Evolutionary conservation across 1,140 invertebrate species (phyloP).

Genomic region (Euschistus heros): DNA sequence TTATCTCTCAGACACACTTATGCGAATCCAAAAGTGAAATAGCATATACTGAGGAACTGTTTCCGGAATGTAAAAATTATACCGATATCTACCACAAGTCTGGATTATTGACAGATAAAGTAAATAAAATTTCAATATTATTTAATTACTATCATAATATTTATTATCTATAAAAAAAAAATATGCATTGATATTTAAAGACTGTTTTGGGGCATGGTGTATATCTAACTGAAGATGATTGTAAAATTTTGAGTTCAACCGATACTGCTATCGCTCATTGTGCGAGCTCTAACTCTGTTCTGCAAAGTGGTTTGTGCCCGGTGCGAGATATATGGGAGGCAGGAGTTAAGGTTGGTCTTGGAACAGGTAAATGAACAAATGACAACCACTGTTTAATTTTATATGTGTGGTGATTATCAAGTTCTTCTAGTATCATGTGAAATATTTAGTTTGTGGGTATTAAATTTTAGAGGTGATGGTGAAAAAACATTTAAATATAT

Average conservation of each 20-base stretch:
- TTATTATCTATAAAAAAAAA: background rate
- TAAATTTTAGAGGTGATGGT: too few species aligned
- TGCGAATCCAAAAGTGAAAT: conserved; percentile 70
- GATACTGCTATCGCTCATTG: conserved; percentile 68
- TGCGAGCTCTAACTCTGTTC: conserved; percentile 70
- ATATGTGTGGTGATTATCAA: too few species aligned
- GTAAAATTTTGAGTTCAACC: conserved; percentile 48
- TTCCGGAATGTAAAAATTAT: conserved; percentile 49
- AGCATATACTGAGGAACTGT: conserved; percentile 47
- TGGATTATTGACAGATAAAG: conserved; percentile 60
- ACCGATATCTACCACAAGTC: conserved; percentile 63
- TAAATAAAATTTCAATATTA: conserved; percentile 33
- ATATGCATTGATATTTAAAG: conserved; percentile 35
- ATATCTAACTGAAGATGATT: conserved; percentile 58
- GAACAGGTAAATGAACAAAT: conserved; percentile 52
- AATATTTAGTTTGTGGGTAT: too few species aligned
- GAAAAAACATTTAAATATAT: too few species aligned
- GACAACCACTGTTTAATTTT: too few species aligned
- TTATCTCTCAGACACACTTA: conserved; percentile 61
- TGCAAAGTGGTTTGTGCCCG: conserved; percentile 76
- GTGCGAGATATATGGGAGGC: conserved; percentile 49
- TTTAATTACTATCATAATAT: background rate
- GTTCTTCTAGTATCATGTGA: too few species aligned
- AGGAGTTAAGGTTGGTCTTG: conserved; percentile 67
- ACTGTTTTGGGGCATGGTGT: conserved; percentile 73